Conservation (phyloP, 2,888 invertebrate species). For the Platerodrilus igneus region DNA sequence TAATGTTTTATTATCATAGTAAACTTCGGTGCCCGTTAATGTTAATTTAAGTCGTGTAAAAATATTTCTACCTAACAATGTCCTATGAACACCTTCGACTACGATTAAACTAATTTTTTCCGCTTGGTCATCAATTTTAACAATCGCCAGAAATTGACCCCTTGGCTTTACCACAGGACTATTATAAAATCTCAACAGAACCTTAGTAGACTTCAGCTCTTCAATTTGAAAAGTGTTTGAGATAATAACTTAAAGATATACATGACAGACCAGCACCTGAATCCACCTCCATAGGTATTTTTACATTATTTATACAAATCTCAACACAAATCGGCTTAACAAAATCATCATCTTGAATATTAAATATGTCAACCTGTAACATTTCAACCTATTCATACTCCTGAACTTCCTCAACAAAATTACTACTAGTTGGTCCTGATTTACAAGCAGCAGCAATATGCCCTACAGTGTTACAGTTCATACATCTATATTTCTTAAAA, state of each 20-base stretch:
- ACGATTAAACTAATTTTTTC: constrained; percentile 7
- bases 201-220: constrained; percentile 1
- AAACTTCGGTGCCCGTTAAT: constrained; percentile 1
- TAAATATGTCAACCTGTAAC: constrained; percentile 9
- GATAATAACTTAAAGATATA: constrained; percentile 8
- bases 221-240: constrained; percentile 9
- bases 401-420: not conserved
- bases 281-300: constrained; percentile 11
- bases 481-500: constrained; percentile 17
- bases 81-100: constrained; percentile 8
- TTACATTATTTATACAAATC: constrained; percentile 7
- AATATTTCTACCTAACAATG: constrained; percentile 14
- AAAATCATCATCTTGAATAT: constrained; percentile 1
- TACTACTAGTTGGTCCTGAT: constrained; percentile 2
- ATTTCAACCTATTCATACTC: constrained; percentile 4
- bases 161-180: constrained; percentile 6
- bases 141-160: constrained; percentile 4
- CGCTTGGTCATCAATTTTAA: constrained; percentile 3
- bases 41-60: constrained; percentile 4
- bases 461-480: constrained; percentile 15
- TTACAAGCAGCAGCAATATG: constrained; percentile 13
- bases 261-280: constrained; percentile 12
- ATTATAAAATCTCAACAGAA: constrained; percentile 8
- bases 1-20: not conserved
- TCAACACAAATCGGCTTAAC: constrained; percentile 10